Percentiles rank a stretch among this genome's conserved stretches.
These are phyloP conservation scores for Ameiurus melas DNA, from an alignment of 2,113 vertebrate species.

Conservation along the genomic window DNA sequence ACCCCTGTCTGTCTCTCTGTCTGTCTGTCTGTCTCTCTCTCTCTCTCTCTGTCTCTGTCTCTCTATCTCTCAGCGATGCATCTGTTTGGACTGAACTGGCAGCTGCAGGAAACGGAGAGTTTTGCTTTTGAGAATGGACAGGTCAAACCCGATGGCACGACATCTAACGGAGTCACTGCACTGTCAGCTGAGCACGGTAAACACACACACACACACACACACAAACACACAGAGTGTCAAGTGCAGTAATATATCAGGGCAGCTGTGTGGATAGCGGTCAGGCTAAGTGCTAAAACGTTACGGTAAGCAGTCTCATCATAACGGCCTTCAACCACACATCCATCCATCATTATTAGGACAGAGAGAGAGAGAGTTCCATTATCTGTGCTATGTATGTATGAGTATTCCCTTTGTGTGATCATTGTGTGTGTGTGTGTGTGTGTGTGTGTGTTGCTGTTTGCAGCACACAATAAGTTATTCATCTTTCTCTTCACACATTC, in stretches of 20 bases:
- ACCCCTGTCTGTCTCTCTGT: neutral
- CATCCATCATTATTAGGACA: slow-evolving; percentile 10
- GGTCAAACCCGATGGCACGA: slow-evolving; percentile 83
- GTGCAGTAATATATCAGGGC: slow-evolving; percentile 20
- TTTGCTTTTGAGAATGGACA: slow-evolving; percentile 96
- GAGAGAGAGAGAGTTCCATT: slow-evolving; percentile 2
- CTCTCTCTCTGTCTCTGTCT: neutral
- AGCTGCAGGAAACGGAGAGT: slow-evolving; percentile 92
- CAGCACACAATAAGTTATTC: neutral
- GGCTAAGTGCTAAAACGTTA: slow-evolving; percentile 25
- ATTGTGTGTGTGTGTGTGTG: neutral
- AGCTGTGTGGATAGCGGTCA: slow-evolving; percentile 23
- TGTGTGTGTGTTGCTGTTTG: neutral
- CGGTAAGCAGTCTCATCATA: slow-evolving; percentile 27
- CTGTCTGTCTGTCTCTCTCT: slow-evolving; percentile 1
- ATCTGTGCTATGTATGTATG: neutral
- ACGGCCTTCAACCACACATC: slow-evolving; percentile 21
- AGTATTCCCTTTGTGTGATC: neutral
- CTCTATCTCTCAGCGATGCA: slow-evolving; percentile 91
- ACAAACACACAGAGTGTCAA: slow-evolving; percentile 23
- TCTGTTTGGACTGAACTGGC: slow-evolving; percentile 98
- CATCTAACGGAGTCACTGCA: slow-evolving; percentile 85
- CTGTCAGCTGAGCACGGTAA: slow-evolving; percentile 90
- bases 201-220: slow-evolving; percentile 41
- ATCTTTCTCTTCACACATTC: neutral